These are phyloP conservation scores for Trichonephila clavata DNA, from an alignment of 1,140 invertebrate species.

Conservation along the genomic window DNA sequence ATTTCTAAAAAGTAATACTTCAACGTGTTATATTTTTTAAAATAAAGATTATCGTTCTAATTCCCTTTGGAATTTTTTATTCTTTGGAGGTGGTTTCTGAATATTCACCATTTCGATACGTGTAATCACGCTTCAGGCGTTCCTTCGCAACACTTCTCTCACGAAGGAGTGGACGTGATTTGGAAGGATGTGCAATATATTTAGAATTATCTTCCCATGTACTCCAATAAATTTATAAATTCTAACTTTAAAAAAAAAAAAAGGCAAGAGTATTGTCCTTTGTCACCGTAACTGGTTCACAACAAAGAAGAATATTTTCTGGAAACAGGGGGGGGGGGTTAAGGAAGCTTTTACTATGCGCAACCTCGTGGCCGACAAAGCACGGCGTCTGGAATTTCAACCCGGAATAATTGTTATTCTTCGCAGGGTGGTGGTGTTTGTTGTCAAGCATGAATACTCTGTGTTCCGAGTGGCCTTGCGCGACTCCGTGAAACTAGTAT, in stretches of 20 bases:
- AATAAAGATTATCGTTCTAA: neutral
- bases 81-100: neutral
- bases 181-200: neutral
- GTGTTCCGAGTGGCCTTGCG: slow-evolving; percentile 38
- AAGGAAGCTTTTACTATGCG: slow-evolving; percentile 22
- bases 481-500: slow-evolving; percentile 37
- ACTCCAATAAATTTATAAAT: neutral
- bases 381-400: slow-evolving; percentile 12
- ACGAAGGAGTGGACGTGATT: neutral
- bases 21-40: too few relatives aligned
- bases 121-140: neutral
- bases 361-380: slow-evolving; percentile 5
- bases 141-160: neutral
- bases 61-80: neutral
- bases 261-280: neutral
- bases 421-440: slow-evolving; percentile 26
- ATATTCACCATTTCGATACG: neutral
- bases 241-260: neutral
- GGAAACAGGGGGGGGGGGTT: neutral
- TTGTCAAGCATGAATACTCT: slow-evolving; percentile 22
- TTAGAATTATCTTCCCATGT: neutral
- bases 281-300: neutral
- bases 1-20: too few relatives aligned
- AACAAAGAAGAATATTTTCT: neutral
- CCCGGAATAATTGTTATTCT: neutral